A percentile compares a stretch with the other conserved stretches of the same genome.
These are phyloP conservation scores for Aphidius gifuensis DNA, from an alignment of 1,140 invertebrate species.

Conservation along the genomic window DNA sequence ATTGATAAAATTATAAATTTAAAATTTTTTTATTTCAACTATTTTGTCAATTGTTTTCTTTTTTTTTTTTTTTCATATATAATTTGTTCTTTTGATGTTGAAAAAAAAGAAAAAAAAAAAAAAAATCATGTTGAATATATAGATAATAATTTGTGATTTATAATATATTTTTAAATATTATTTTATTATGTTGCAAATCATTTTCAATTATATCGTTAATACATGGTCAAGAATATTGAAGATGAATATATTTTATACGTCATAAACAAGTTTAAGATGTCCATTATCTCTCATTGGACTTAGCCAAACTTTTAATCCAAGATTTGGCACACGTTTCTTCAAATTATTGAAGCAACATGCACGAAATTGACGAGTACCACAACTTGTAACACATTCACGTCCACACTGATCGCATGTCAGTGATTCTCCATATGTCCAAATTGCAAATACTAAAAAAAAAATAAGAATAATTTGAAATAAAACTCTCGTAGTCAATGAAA, in stretches of 20 bases:
- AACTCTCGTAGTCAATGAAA: too few species aligned
- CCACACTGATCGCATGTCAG: constrained; percentile 60
- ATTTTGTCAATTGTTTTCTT: too few species aligned
- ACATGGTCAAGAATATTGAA: neutral
- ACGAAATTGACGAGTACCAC: constrained; percentile 59
- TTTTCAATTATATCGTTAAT: constrained; percentile 11
- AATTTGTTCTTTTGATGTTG: too few species aligned
- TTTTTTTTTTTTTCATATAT: neutral
- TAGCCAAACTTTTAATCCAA: constrained; percentile 33
- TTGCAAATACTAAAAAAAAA: constrained; percentile 32
- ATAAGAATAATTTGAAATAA: too few species aligned
- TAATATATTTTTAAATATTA: neutral
- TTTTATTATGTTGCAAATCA: constrained; percentile 6
- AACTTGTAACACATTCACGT: constrained; percentile 57
- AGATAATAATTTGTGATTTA: neutral
- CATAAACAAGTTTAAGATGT: constrained; percentile 29
- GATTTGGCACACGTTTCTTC: constrained; percentile 46
- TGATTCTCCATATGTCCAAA: constrained; percentile 42
- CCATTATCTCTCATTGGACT: constrained; percentile 26
- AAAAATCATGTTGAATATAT: neutral
- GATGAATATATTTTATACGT: constrained; percentile 19
- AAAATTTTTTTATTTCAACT: too few species aligned
- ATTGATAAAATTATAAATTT: neutral
- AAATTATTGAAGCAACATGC: constrained; percentile 65
- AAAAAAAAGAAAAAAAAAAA: neutral